These are phyloP conservation scores for Drosophila azteca DNA, from an alignment of 1,140 invertebrate genomes.

Conservation along the genomic window DNA sequence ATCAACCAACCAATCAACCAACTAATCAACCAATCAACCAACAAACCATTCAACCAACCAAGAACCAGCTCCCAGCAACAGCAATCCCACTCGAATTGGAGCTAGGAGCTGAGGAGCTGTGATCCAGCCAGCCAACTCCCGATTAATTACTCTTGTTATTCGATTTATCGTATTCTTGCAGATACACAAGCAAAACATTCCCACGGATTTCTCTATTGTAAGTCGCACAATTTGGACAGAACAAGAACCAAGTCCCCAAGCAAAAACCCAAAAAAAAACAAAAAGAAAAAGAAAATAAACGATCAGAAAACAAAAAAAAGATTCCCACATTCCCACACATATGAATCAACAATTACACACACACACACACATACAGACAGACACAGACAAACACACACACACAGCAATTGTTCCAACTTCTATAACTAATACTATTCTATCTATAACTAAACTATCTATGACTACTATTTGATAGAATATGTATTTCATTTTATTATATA, in stretches of 20 bases:
- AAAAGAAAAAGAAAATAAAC: slow-evolving; percentile 24
- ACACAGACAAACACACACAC: slow-evolving; percentile 29
- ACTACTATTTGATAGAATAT: slow-evolving; percentile 40
- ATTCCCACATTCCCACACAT: slow-evolving; percentile 24
- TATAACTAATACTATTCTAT: slow-evolving; percentile 26
- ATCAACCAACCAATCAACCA: too few relatives aligned
- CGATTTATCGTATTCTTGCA: slow-evolving; percentile 82
- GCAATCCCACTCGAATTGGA: slow-evolving; percentile 40
- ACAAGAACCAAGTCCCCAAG: slow-evolving; percentile 21
- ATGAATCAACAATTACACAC: slow-evolving; percentile 23
- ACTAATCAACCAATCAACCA: background rate
- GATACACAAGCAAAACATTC: slow-evolving; percentile 83
- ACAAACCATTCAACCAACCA: background rate
- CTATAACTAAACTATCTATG: slow-evolving; percentile 28
- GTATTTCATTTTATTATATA: slow-evolving; percentile 38
- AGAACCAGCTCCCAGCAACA: slow-evolving; percentile 28
- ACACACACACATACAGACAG: slow-evolving; percentile 32
- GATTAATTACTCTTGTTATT: slow-evolving; percentile 77
- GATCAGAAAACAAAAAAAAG: slow-evolving; percentile 9
- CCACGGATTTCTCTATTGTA: slow-evolving; percentile 83
- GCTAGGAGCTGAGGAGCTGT: slow-evolving; percentile 12
- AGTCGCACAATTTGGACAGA: slow-evolving; percentile 74
- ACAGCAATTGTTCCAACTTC: slow-evolving; percentile 37
- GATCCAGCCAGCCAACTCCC: slow-evolving; percentile 49
- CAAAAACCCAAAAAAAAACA: slow-evolving; percentile 18